Evolutionary conservation across 2,113 vertebrate genomes (phyloP).

Genomic region (Zapus hudsonius): DNA sequence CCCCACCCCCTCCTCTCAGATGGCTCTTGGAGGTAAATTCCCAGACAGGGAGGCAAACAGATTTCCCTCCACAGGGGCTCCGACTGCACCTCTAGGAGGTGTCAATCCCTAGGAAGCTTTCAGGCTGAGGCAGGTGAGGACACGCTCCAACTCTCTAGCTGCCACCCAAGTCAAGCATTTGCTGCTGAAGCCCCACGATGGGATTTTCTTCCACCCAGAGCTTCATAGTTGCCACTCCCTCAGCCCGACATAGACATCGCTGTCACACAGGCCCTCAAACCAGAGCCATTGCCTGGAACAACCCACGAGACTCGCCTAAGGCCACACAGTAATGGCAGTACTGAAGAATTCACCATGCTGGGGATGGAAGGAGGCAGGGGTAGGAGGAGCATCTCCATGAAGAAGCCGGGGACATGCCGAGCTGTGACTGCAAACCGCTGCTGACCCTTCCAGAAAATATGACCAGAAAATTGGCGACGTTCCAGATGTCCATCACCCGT

Average conservation of each 20-base stretch:
- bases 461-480: not conserved
- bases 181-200: constrained; percentile 76
- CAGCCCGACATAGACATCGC: constrained; percentile 59
- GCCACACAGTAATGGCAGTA: not conserved
- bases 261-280: not conserved
- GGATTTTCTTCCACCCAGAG: constrained; percentile 78
- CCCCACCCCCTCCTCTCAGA: not conserved
- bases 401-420: not conserved
- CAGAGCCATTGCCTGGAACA: not conserved
- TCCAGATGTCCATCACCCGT: not conserved
- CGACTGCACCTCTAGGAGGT: constrained; percentile 66
- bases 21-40: constrained; percentile 33
- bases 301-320: not conserved
- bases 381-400: not conserved
- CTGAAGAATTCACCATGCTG: not conserved
- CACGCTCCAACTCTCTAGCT: constrained; percentile 72
- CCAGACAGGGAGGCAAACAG: constrained; percentile 45
- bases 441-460: not conserved
- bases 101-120: constrained; percentile 63
- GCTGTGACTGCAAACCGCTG: not conserved
- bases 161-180: constrained; percentile 80
- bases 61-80: constrained; percentile 38
- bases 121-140: constrained; percentile 80
- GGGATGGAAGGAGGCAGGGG: not conserved
- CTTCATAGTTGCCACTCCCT: constrained; percentile 66